Base-by-base conservation (phyloP, 2,888 invertebrate genomes). In the Cepaea hortensis region DNA sequence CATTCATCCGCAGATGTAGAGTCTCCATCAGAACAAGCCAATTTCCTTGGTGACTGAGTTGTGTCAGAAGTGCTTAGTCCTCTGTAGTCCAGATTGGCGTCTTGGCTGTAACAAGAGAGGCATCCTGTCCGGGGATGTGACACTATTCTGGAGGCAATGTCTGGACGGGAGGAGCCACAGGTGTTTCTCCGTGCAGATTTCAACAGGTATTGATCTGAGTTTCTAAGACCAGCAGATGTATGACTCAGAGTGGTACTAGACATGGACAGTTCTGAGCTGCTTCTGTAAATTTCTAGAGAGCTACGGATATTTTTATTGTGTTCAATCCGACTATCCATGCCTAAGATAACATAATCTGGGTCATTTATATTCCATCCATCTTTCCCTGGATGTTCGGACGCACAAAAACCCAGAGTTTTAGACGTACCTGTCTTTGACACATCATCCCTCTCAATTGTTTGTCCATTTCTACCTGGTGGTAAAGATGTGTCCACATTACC, bases 1-100 rank as follows among this genome's bases (percentile, higher is more conserved):
- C 82, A 55, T 18, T 73, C 72, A 23, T 82, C 82, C 4, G 23
- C 2, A 9, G 82, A 82, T 72, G 72, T 50, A 7, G 55, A 72
- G 55, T 84, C 65, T 7, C 75, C 84, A 20, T 84, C 84, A 75
- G 76, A 76, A 18, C 62, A 76, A 11, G 75, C 75, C 1, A 76
- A 76, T 18, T 75, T 84, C 46, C 76, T 76, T 13, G 84, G 76
- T 1, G 48, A n/a, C 1, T 76, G 23, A 4, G 84, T 76, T 5
- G n/a, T 46, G 23, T 84, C 84, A n/a, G 46, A 61, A 7, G 62
- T 76, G 76, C 65, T 62, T 9, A 18, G 13, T 11, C 11, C 9
- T 23, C 20, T 79, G 15, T 35, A 11, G 23, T 61, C 55, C 23
- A 15, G 35, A 35, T 62, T 5, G 55, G 77, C 55, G 1, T 77